Conservation (phyloP, 2,113 vertebrate genomes). For the Taxidea taxus region DNA sequence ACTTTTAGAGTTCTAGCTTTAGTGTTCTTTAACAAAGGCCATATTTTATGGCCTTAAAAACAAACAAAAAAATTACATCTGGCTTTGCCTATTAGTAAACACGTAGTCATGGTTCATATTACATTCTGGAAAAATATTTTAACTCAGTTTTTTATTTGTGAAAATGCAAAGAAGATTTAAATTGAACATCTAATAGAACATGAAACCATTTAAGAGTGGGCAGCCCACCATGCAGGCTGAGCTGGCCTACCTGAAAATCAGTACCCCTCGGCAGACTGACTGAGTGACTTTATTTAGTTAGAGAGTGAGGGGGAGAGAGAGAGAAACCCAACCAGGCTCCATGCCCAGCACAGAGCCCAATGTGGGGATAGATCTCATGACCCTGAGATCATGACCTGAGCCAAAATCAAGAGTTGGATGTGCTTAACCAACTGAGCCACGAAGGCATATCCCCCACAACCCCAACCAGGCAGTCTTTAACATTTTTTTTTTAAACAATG, state of each 20-base stretch:
- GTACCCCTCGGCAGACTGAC: not conserved
- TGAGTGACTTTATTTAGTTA: too few species aligned
- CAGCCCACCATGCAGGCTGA: not conserved
- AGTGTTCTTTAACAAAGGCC: constrained; percentile 33
- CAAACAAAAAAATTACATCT: not conserved
- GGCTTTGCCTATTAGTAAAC: constrained; percentile 61
- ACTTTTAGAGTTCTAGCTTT: constrained; percentile 44
- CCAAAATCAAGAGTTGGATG: not conserved
- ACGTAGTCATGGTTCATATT: constrained; percentile 27
- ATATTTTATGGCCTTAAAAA: not conserved
- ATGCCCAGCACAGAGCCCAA: not conserved
- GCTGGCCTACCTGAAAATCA: not conserved
- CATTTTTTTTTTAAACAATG: not conserved
- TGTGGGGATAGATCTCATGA: not conserved
- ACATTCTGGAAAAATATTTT: constrained; percentile 48
- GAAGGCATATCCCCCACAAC: accelerated
- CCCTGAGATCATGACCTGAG: not conserved
- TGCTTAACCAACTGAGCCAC: not conserved
- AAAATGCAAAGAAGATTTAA: not conserved
- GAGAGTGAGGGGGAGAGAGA: not conserved
- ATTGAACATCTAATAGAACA: not conserved
- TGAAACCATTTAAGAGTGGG: not conserved
- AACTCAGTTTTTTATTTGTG: not conserved
- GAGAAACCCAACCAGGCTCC: not conserved
- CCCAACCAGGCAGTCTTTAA: not conserved